These are phyloP conservation scores for Amphibalanus amphitrite DNA, from an alignment of 1,140 invertebrate species.

Conservation along the genomic window DNA sequence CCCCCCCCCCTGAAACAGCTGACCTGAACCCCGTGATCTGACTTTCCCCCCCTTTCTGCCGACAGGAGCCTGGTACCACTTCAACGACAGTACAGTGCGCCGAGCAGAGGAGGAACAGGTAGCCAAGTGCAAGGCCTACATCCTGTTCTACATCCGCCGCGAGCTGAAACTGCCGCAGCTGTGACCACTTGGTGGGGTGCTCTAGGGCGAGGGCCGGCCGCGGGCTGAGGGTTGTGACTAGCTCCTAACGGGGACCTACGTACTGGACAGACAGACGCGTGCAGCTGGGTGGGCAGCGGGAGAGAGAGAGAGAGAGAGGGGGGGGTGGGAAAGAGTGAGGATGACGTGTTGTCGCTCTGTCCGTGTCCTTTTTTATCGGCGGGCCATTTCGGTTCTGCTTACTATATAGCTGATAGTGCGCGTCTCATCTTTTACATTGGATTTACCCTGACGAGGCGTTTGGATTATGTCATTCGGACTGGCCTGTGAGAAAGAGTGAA, in stretches of 20 bases:
- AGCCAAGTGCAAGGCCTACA: slow-evolving; percentile 64
- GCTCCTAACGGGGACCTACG: too few relatives aligned
- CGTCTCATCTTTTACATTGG: neutral
- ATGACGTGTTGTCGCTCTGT: too few relatives aligned
- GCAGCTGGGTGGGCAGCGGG: too few relatives aligned
- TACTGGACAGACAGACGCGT: too few relatives aligned
- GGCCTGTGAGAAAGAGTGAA: slow-evolving; percentile 4
- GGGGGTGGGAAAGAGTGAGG: too few relatives aligned
- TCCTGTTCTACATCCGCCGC: slow-evolving; percentile 62
- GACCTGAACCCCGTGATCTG: neutral
- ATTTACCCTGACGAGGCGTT: neutral
- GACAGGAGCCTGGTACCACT: slow-evolving; percentile 49
- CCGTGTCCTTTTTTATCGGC: too few relatives aligned
- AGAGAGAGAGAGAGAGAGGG: too few relatives aligned
- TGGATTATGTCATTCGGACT: neutral
- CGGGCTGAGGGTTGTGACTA: too few relatives aligned
- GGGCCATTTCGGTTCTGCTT: neutral
- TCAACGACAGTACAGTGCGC: slow-evolving; percentile 73
- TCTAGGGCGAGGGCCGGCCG: neutral
- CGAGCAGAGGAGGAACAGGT: slow-evolving; percentile 47
- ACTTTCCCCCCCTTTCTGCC: neutral
- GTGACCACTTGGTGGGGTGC: neutral
- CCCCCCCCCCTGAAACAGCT: too few relatives aligned
- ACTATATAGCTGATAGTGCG: neutral
- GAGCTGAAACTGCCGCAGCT: slow-evolving; percentile 29